phyloP scores from a whole-genome alignment of 2,888 invertebrate genomes.

The Theodoxus fluviatilis region DNA sequence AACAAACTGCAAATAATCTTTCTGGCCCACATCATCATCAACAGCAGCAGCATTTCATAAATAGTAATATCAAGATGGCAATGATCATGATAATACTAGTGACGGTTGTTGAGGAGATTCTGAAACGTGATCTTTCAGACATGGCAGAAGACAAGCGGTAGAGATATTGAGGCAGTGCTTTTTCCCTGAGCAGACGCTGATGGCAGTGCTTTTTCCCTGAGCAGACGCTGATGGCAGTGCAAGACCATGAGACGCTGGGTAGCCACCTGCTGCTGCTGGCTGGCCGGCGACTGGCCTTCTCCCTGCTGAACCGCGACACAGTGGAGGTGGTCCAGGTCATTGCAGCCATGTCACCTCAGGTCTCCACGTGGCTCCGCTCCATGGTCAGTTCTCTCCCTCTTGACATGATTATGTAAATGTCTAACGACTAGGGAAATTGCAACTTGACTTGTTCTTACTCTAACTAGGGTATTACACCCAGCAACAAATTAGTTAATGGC shows the following conservation, averaged over 20 bases:
- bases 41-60: no score
- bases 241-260: conserved; percentile 76
- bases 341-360: conserved; percentile 78
- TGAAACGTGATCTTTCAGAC: no score
- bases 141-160: no score
- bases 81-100: no score
- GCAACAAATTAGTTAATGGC: no score
- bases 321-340: conserved; percentile 73
- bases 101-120: no score
- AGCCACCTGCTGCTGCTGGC: conserved; percentile 79
- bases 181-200: conserved; percentile 72
- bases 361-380: conserved; percentile 78
- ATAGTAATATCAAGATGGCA: no score
- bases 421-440: background rate
- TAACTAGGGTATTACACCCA: no score
- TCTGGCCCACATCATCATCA: no score
- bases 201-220: no score
- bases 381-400: conserved; percentile 64
- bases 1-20: no score
- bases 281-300: conserved; percentile 77
- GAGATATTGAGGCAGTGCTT: no score
- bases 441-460: background rate
- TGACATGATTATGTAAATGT: background rate
- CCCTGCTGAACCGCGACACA: conserved; percentile 67
- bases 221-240: conserved; percentile 73